Conservation (phyloP, 35 echinoderm and acorn worm species). For the Apostichopus parvimensis region DNA sequence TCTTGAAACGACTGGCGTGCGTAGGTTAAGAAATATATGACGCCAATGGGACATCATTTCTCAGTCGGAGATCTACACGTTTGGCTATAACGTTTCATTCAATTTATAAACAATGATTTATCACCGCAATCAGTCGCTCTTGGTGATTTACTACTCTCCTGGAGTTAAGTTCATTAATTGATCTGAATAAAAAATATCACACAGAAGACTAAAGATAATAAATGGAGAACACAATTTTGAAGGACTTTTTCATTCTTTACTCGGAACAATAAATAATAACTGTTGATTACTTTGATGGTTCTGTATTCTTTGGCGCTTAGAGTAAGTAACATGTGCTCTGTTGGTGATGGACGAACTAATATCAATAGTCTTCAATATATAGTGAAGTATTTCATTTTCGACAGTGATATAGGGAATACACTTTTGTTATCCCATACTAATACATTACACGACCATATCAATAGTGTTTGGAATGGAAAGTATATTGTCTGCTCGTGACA, state of each 20-base stretch:
- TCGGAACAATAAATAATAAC: background rate
- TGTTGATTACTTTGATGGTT: background rate
- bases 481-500: too few relatives aligned
- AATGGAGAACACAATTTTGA: too few relatives aligned
- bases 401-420: background rate
- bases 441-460: too few relatives aligned
- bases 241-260: background rate
- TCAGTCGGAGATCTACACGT: too few relatives aligned
- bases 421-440: too few relatives aligned
- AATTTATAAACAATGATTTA: too few relatives aligned
- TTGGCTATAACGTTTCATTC: too few relatives aligned
- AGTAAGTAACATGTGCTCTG: background rate
- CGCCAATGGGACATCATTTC: too few relatives aligned
- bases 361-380: background rate
- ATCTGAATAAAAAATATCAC: background rate
- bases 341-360: background rate
- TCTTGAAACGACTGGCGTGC: too few relatives aligned
- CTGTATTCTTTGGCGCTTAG: background rate
- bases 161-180: background rate
- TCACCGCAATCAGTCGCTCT: too few relatives aligned
- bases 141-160: background rate
- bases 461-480: too few relatives aligned
- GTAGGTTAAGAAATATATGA: too few relatives aligned
- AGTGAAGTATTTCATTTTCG: background rate
- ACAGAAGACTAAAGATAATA: background rate